Evolutionary conservation across 92 coral and sea anemone species (phyloP).

Genomic region (Parazoanthus atlanticus): DNA sequence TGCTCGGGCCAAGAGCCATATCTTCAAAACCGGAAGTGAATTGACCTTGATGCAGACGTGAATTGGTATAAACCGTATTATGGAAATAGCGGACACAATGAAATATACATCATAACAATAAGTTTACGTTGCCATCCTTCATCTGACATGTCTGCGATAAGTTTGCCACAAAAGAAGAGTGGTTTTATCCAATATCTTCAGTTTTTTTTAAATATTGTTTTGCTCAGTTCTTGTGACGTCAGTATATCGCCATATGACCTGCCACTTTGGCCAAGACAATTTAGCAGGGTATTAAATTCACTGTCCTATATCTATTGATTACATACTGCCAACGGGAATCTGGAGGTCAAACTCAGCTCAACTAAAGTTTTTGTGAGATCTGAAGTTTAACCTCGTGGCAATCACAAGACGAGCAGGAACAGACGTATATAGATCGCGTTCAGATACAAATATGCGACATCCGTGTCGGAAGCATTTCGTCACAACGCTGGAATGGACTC

Average conservation of each 20-base stretch:
- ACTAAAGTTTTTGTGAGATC: background rate
- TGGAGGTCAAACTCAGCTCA: background rate
- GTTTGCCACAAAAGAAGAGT: background rate
- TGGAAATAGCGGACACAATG: background rate
- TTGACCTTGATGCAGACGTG: background rate
- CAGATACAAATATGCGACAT: constrained; percentile 9
- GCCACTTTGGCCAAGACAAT: background rate
- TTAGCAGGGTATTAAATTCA: too few relatives aligned
- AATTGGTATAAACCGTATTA: too few relatives aligned
- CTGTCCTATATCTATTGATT: background rate
- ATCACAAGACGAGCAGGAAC: background rate
- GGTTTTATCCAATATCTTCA: too few relatives aligned
- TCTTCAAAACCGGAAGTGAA: constrained; percentile 37
- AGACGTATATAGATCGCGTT: background rate
- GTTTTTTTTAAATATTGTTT: too few relatives aligned
- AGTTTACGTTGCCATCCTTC: background rate
- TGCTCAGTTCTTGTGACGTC: background rate
- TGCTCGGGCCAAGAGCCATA: constrained; percentile 1
- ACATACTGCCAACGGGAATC: background rate
- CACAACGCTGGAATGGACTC: constrained; percentile 36
- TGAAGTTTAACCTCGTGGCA: background rate
- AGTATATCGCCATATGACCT: background rate
- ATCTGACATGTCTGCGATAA: background rate
- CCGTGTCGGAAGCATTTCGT: constrained; percentile 30
- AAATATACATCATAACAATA: background rate